Conservation (phyloP, 2,888 invertebrate genomes). For the Euspilapteryx auroguttella region DNA sequence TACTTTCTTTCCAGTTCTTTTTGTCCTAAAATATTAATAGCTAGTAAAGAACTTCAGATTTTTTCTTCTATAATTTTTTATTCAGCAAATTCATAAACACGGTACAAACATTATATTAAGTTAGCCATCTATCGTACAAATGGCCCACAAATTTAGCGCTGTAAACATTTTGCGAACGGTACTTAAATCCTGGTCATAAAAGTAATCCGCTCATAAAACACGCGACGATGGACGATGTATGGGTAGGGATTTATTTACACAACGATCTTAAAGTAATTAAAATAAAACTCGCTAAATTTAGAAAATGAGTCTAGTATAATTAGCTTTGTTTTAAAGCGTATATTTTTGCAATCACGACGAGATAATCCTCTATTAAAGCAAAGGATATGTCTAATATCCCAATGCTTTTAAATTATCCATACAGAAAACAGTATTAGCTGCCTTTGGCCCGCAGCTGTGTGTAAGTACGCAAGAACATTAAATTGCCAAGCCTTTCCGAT, state of each 20-base stretch:
- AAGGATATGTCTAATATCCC: too few species aligned
- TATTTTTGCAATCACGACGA: too few species aligned
- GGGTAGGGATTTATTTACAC: constrained; percentile 53
- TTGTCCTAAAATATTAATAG: too few species aligned
- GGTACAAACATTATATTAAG: constrained; percentile 1
- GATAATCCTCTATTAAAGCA: constrained; percentile 54
- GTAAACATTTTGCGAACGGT: constrained; percentile 55
- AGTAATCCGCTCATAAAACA: constrained; percentile 59
- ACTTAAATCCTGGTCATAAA: constrained; percentile 55
- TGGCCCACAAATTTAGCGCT: constrained; percentile 30
- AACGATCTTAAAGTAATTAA: constrained; percentile 59
- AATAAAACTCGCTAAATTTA: constrained; percentile 54
- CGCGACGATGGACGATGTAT: constrained; percentile 57
- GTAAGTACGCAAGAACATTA: constrained; percentile 18
- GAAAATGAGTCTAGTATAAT: constrained; percentile 14
- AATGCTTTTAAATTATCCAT: constrained; percentile 61
- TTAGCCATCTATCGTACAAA: constrained; percentile 13
- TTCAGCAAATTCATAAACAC: too few species aligned
- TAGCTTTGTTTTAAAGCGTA: constrained; percentile 45
- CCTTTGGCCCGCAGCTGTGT: constrained; percentile 33
- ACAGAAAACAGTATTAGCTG: too few species aligned
- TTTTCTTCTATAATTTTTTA: too few species aligned
- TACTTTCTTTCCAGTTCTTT: too few species aligned
- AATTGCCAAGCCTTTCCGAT: constrained; percentile 16
- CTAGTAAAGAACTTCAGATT: too few species aligned